These are phyloP conservation scores for Parambassis ranga DNA, from an alignment of 2,797 vertebrate species.

Conservation along the genomic window DNA sequence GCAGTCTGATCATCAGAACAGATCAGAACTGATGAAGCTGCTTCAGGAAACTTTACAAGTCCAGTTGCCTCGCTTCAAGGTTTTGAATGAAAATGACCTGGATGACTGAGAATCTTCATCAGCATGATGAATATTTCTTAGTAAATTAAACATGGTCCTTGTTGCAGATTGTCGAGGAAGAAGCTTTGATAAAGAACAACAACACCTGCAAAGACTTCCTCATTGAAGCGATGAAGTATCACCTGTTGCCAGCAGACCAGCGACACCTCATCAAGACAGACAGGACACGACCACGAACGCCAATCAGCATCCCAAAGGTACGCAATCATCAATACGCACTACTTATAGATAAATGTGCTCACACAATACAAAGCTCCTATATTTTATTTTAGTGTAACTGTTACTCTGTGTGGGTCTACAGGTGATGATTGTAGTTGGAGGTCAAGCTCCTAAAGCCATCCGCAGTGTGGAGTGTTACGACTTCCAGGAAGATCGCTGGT, in stretches of 20 bases:
- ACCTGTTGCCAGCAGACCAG: constrained; percentile 94
- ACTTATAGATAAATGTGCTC: too few relatives aligned
- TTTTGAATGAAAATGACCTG: accelerated
- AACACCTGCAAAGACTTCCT: constrained; percentile 98
- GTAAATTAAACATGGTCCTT: not conserved
- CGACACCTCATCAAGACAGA: constrained; percentile 94
- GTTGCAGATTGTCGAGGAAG: constrained; percentile 93
- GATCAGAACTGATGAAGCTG: too few relatives aligned
- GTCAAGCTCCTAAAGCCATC: constrained; percentile 96
- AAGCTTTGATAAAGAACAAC: constrained; percentile 97
- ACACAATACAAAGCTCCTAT: accelerated
- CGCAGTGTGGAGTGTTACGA: constrained; percentile 97
- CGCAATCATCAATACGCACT: too few relatives aligned
- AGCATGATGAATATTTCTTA: not conserved
- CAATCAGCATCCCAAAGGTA: constrained; percentile 94
- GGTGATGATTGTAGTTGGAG: constrained; percentile 98
- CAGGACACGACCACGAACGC: constrained; percentile 92
- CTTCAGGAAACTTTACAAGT: too few relatives aligned
- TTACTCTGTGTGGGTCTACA: constrained; percentile 46
- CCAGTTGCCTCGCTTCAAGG: accelerated
- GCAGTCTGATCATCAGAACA: too few relatives aligned
- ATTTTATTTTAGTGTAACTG: not conserved
- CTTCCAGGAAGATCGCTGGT: constrained; percentile 95
- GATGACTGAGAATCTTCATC: too few relatives aligned
- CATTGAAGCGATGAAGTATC: constrained; percentile 98